Evolutionary conservation across 2,888 invertebrate species (phyloP).

Genomic region (Timandra comae): DNA sequence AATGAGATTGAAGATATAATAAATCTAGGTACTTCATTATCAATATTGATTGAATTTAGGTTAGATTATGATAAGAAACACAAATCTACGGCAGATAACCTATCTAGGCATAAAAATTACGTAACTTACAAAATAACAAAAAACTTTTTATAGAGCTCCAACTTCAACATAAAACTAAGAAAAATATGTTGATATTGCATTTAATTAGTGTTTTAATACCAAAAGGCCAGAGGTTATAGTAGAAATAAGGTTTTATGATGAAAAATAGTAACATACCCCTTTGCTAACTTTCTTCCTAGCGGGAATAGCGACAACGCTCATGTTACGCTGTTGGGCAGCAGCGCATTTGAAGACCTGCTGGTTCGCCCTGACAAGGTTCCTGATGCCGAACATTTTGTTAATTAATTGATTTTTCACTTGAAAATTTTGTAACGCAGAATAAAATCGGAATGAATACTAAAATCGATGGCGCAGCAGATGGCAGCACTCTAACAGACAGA

Average conservation of each 20-base stretch:
- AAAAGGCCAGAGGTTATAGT: background rate
- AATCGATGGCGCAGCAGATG: no score
- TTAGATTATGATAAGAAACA: background rate
- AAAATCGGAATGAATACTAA: no score
- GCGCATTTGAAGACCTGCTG: conserved; percentile 49
- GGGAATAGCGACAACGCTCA: conserved; percentile 50
- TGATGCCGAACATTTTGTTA: conserved; percentile 55
- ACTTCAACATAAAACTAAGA: background rate
- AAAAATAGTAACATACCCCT: conserved; percentile 37
- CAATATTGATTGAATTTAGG: background rate
- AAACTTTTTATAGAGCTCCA: background rate
- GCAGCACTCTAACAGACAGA: no score
- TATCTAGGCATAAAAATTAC: conserved; percentile 26
- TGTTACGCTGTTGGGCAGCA: conserved; percentile 49
- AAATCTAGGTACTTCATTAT: background rate
- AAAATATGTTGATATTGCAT: background rate
- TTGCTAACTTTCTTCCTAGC: conserved; percentile 48
- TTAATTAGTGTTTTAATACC: background rate
- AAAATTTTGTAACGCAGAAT: conserved; percentile 2
- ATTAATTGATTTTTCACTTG: conserved; percentile 13
- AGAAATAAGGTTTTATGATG: background rate
- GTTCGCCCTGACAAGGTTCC: conserved; percentile 47
- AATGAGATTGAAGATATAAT: no score
- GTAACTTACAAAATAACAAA: conserved; percentile 21
- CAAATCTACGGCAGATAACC: conserved; percentile 18